phyloP scores from a whole-genome alignment of 2,888 invertebrate genomes.

The Timema cristinae region DNA sequence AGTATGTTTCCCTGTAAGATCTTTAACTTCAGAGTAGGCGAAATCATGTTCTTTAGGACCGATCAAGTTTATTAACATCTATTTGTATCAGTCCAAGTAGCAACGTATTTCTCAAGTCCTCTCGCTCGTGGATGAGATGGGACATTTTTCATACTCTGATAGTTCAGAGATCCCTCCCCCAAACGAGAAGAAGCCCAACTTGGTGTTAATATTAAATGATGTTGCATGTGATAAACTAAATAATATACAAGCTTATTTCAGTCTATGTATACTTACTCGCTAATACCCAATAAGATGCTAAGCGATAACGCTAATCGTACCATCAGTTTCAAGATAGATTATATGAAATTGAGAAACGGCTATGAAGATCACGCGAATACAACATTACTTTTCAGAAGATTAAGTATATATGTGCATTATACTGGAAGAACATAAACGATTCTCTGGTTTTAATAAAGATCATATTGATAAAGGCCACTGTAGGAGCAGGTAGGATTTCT shows the following conservation, averaged over 20 bases:
- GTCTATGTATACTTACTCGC: background rate
- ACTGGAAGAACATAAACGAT: background rate
- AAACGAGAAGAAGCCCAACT: background rate
- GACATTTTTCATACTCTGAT: background rate
- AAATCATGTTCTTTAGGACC: slow-evolving; percentile 40
- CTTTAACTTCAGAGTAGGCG: slow-evolving; percentile 34
- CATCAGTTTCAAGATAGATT: background rate
- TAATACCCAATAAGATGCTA: background rate
- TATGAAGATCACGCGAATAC: background rate
- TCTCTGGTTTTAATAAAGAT: background rate
- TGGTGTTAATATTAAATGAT: background rate
- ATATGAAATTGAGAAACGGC: background rate
- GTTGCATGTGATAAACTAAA: background rate
- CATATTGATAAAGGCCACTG: background rate
- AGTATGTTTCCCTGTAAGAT: slow-evolving; percentile 20
- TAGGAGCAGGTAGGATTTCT: background rate
- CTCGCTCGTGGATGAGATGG: background rate
- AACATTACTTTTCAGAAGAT: background rate
- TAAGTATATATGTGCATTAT: background rate
- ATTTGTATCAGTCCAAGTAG: background rate
- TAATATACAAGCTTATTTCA: background rate
- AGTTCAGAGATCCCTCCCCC: background rate
- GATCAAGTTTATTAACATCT: slow-evolving; percentile 39
- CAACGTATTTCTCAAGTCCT: background rate
- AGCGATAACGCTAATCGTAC: background rate